Evolutionary conservation across 2,797 vertebrate genomes (phyloP), one percentile per base, ranked within the genome.

Genomic region (Mareca penelope): DNA sequence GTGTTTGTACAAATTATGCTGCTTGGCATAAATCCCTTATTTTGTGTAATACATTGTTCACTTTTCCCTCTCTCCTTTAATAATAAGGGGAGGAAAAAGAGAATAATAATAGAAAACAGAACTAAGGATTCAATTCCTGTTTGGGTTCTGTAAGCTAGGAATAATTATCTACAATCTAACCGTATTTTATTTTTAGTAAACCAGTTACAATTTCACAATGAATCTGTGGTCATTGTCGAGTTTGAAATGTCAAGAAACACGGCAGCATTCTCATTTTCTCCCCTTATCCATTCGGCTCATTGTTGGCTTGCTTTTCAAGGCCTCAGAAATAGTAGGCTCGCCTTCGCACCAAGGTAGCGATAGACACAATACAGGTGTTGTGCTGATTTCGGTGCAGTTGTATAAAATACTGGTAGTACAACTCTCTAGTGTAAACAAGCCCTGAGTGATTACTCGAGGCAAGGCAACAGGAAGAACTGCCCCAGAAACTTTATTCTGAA

Each of bases 401-500:
- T 89, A 79, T 86, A 86, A 96, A 95, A 84, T 94, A 94, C 95
- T 91, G 89, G 94, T 84, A 93, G 89, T 72, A 65, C 91, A 79
- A 86, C 95, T 92, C 53, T 5, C 29, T 84, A 96, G 89, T 84
- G 89, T 96, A 95, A 95, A 94, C 88, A 94, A 92, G 92, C 80
- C 70, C 8, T 3, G 53, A 92, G 91, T 64, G 70, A 79, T 94
- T 92, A 64, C 89, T 86, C 44, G 67, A 83, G 93, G 85, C 82
- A 85, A 95, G 72, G 89, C 84, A 91, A 80, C 92, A 95, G 90
- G 94, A 95, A 93, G 87, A 95, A 55, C 91, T 91, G 89, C 67
- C 92, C 67, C 85, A 88, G 85, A 89, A 87, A 69, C 88, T 94
- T 93, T 89, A 75, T 71, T 90, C 79, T 0, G 0, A 67, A 73